These are phyloP conservation scores for Scaptomyza polygonia DNA, from an alignment of 2,888 invertebrate species.

Conservation along the genomic window DNA sequence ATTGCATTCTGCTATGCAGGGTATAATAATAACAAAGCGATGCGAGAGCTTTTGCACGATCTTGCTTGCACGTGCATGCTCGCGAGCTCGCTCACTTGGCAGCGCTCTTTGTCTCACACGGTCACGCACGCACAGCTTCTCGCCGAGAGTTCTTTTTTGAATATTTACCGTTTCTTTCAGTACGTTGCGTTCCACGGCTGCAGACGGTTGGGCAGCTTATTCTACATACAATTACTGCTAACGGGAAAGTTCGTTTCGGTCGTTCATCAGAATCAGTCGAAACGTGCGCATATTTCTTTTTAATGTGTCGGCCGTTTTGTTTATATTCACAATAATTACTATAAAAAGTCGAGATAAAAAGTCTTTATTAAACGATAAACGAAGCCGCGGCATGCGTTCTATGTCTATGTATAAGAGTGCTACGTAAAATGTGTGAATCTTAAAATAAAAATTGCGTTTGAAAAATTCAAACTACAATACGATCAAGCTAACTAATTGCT, in stretches of 20 bases:
- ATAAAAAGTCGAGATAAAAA: constrained; percentile 62
- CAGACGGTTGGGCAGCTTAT: constrained; percentile 45
- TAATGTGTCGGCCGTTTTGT: constrained; percentile 41
- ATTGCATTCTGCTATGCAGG: neutral
- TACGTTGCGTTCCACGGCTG: constrained; percentile 51
- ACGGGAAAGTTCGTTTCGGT: constrained; percentile 35
- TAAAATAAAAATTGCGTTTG: constrained; percentile 21
- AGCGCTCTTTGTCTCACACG: constrained; percentile 9
- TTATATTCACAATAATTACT: constrained; percentile 61
- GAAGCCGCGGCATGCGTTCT: constrained; percentile 24
- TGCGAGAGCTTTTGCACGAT: constrained; percentile 38
- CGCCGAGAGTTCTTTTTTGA: constrained; percentile 33
- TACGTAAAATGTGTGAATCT: constrained; percentile 10
- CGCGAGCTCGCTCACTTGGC: constrained; percentile 1
- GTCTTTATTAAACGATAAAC: constrained; percentile 32
- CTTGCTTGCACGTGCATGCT: constrained; percentile 60
- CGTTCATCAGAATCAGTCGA: constrained; percentile 48
- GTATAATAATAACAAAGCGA: constrained; percentile 17
- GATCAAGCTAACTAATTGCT: constrained; percentile 24
- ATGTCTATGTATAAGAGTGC: constrained; percentile 15
- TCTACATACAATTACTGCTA: constrained; percentile 8
- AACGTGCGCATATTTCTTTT: constrained; percentile 59
- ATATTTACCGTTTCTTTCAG: constrained; percentile 59
- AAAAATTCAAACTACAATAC: constrained; percentile 25
- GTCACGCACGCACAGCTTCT: constrained; percentile 39